phyloP scores from a whole-genome alignment of 2,113 vertebrate species.

The Albula goreensis region DNA sequence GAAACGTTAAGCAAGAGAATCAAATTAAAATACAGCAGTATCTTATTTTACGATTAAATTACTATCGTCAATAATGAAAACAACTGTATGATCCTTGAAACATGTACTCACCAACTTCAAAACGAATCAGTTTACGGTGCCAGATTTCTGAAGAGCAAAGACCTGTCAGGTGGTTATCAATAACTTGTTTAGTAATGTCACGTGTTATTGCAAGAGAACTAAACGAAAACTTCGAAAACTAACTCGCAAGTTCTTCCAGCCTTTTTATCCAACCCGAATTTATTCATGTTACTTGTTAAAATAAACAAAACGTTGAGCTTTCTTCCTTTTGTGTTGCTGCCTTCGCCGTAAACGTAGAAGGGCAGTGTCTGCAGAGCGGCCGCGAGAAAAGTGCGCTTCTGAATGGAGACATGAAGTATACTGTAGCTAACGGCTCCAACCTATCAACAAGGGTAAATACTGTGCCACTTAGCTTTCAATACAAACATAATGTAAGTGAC shows the following conservation, averaged over 20 bases:
- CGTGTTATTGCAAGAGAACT: neutral
- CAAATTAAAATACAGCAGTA: no score
- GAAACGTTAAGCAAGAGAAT: no score
- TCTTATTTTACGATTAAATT: neutral
- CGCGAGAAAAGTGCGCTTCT: slow-evolving; percentile 4
- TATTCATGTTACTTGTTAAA: slow-evolving; percentile 13
- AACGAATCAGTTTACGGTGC: neutral
- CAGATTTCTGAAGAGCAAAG: neutral
- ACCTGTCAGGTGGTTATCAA: neutral
- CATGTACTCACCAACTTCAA: neutral
- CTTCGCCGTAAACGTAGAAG: neutral
- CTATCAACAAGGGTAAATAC: slow-evolving; percentile 45
- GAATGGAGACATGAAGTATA: slow-evolving; percentile 15
- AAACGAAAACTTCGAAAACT: neutral
- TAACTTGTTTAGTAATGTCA: neutral
- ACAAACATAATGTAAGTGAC: slow-evolving; percentile 35
- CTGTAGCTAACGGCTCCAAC: slow-evolving; percentile 33
- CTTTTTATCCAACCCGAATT: neutral
- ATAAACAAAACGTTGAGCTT: neutral
- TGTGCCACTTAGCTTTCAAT: slow-evolving; percentile 33
- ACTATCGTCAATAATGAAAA: neutral
- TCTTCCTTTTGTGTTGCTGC: slow-evolving; percentile 3
- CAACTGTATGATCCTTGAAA: neutral
- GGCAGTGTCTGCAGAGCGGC: neutral
- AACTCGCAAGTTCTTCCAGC: neutral